These are phyloP conservation scores for Sminthurinus signatus DNA, from an alignment of 1,140 invertebrate species.

Conservation along the genomic window DNA sequence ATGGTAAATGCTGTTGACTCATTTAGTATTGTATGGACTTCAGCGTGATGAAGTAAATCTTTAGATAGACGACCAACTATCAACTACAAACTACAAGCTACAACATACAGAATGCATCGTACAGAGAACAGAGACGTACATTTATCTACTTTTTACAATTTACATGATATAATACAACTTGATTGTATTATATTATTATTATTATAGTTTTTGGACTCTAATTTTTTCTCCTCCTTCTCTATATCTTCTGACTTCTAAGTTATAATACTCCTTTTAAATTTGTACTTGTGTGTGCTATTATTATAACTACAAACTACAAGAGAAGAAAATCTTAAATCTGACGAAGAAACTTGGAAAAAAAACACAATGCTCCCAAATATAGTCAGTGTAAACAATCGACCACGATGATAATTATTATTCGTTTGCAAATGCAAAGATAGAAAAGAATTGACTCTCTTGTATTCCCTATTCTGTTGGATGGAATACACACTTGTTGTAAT, in stretches of 20 bases:
- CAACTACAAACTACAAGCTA: no score
- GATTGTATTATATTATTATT: no score
- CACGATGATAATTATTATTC: slow-evolving; percentile 31
- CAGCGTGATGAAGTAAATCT: slow-evolving; percentile 15
- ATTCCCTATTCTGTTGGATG: no score
- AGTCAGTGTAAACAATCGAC: slow-evolving; percentile 29
- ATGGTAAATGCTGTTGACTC: slow-evolving; percentile 20
- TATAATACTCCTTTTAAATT: no score
- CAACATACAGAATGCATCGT: no score
- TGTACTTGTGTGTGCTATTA: no score
- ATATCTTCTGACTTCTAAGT: no score
- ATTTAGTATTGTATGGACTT: slow-evolving; percentile 24
- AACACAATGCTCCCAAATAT: slow-evolving; percentile 24
- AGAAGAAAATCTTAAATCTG: slow-evolving; percentile 7
- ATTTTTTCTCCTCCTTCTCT: background rate
- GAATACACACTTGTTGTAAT: no score
- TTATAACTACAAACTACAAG: no score
- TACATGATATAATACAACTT: slow-evolving; percentile 6
- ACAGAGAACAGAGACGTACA: no score
- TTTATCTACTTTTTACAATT: no score
- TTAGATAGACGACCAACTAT: background rate
- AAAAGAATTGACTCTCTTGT: background rate
- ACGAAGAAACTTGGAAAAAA: slow-evolving; percentile 13
- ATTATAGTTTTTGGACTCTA: no score
- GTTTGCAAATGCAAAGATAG: slow-evolving; percentile 23